Evolutionary conservation across 1,140 invertebrate species (phyloP).

Genomic region (Temnothorax longispinosus): DNA sequence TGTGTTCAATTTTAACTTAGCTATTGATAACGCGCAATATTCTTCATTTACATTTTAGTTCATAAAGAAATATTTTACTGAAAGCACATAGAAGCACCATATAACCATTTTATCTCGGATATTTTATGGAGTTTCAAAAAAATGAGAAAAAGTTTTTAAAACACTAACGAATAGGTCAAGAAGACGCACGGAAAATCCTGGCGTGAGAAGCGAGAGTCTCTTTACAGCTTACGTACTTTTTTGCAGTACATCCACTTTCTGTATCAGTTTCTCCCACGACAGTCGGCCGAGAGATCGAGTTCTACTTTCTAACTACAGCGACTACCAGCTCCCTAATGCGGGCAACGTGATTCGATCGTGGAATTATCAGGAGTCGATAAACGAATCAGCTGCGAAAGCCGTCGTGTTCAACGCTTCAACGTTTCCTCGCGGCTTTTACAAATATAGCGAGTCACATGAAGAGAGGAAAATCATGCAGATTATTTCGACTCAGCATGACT

Average conservation of each 20-base stretch:
- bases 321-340: constrained; percentile 33
- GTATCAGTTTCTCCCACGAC: constrained; percentile 66
- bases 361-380: constrained; percentile 51
- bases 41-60: background rate
- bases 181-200: background rate
- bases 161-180: background rate
- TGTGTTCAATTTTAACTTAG: background rate
- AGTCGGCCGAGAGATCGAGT: constrained; percentile 60
- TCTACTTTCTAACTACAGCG: constrained; percentile 69
- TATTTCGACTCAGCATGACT: background rate
- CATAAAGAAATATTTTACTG: background rate
- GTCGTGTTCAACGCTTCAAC: constrained; percentile 35
- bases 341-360: constrained; percentile 35
- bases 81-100: background rate
- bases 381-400: constrained; percentile 37
- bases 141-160: background rate
- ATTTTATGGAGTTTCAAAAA: background rate
- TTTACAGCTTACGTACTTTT: constrained; percentile 37
- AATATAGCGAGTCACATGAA: background rate
- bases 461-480: background rate
- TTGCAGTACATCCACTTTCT: constrained; percentile 58
- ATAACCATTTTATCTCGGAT: background rate
- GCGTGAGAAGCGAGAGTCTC: constrained; percentile 27
- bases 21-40: background rate
- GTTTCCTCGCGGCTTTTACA: background rate